phyloP scores from a whole-genome alignment of 2,113 vertebrate genomes.

The Psilopsiagon aurifrons region DNA sequence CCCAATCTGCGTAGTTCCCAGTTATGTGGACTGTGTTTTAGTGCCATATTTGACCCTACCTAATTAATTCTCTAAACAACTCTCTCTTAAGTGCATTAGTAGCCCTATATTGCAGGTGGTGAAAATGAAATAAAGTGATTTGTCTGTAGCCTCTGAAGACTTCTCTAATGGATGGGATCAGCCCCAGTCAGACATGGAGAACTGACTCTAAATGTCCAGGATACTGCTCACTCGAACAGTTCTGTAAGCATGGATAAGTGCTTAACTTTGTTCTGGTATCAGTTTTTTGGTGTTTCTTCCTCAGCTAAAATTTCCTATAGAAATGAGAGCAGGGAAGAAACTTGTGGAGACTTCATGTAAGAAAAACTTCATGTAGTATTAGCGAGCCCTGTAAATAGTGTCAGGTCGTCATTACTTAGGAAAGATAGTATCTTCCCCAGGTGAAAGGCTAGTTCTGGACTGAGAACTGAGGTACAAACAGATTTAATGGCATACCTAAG shows the following conservation, averaged over 20 bases:
- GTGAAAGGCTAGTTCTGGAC: background rate
- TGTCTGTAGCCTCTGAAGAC: background rate
- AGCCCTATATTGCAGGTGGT: background rate
- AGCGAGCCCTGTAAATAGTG: background rate
- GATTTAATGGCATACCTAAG: background rate
- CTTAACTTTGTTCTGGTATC: background rate
- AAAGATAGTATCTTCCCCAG: background rate
- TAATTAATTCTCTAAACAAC: background rate
- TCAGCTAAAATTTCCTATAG: background rate
- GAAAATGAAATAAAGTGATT: background rate
- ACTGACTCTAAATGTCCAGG: background rate
- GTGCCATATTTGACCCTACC: background rate
- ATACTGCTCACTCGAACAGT: background rate
- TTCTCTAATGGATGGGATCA: background rate
- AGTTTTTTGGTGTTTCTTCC: background rate
- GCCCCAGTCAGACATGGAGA: background rate
- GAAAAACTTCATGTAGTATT: background rate
- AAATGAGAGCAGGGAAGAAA: background rate
- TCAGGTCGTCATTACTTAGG: background rate
- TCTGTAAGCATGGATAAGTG: background rate
- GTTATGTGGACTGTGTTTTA: background rate
- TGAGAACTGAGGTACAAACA: background rate
- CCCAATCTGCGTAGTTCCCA: background rate
- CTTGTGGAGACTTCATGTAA: background rate
- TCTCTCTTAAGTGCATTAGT: background rate